Percentiles rank a stretch among this genome's conserved stretches.
Conservation (phyloP, 2,797 vertebrate species). For the Smutsia temminckii region DNA sequence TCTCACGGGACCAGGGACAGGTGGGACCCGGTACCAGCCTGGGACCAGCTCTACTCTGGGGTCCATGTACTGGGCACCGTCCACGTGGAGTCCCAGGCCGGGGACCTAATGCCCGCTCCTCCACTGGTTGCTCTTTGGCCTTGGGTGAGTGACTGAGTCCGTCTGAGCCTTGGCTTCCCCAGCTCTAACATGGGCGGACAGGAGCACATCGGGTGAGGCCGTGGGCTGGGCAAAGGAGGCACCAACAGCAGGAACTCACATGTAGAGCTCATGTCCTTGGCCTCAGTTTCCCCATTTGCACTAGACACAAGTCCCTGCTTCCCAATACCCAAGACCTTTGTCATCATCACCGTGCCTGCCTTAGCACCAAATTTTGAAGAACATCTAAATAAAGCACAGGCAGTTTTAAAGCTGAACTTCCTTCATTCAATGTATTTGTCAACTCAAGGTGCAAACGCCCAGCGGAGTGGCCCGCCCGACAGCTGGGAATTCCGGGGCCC, state of each 20-base stretch:
- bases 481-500: background rate
- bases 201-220: accelerated
- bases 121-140: accelerated
- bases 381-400: accelerated
- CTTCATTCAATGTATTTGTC: accelerated
- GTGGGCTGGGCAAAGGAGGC: accelerated
- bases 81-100: accelerated
- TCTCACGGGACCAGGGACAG: accelerated
- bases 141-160: accelerated
- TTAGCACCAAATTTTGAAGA: background rate
- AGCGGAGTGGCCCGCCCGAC: accelerated
- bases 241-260: accelerated
- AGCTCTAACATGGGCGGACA: accelerated
- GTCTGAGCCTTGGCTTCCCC: background rate
- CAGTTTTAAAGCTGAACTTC: accelerated
- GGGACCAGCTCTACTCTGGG: accelerated
- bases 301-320: background rate
- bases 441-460: accelerated
- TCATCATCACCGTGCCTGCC: accelerated
- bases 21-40: accelerated
- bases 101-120: background rate
- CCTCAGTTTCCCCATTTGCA: background rate
- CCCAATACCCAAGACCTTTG: too few relatives aligned
- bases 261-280: accelerated
- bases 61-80: background rate